Evolutionary conservation across 2,797 vertebrate genomes (phyloP).

Genomic region (Apogon talboti): DNA sequence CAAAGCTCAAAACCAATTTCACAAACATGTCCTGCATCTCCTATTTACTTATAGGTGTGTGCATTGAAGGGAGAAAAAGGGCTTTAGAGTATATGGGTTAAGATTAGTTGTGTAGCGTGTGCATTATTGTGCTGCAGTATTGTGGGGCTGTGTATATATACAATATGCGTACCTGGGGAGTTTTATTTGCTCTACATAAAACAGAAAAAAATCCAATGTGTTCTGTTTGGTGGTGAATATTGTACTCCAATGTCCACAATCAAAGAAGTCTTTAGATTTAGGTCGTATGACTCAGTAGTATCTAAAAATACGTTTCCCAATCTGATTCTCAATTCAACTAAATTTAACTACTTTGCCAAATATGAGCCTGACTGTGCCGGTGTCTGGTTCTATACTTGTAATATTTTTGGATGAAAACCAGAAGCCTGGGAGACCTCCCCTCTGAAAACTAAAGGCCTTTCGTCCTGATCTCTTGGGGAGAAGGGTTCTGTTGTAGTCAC

Average conservation of each 20-base stretch:
- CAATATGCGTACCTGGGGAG: constrained; percentile 35
- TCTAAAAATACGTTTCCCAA: not conserved
- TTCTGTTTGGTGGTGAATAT: constrained; percentile 27
- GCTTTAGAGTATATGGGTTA: constrained; percentile 49
- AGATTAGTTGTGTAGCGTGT: constrained; percentile 58
- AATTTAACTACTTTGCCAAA: constrained; percentile 16
- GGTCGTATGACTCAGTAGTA: not conserved
- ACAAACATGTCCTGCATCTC: constrained; percentile 72
- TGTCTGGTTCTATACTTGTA: constrained; percentile 21
- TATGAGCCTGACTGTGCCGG: constrained; percentile 15
- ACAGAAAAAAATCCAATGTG: constrained; percentile 27
- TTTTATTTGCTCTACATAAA: constrained; percentile 30
- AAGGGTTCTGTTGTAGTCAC: constrained; percentile 42
- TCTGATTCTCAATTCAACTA: not conserved
- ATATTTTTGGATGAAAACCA: constrained; percentile 46
- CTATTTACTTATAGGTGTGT: constrained; percentile 72
- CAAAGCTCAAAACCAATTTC: constrained; percentile 78
- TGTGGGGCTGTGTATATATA: constrained; percentile 11
- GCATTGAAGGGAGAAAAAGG: constrained; percentile 62
- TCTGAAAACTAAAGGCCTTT: constrained; percentile 14
- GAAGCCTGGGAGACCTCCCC: constrained; percentile 8
- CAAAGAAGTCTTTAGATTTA: constrained; percentile 5
- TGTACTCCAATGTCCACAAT: constrained; percentile 8
- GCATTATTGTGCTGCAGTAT: constrained; percentile 48
- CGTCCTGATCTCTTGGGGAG: constrained; percentile 45